Percentiles rank a stretch among this genome's conserved stretches.
Conservation (phyloP, 2,888 invertebrate genomes). For the Erebia aethiops region DNA sequence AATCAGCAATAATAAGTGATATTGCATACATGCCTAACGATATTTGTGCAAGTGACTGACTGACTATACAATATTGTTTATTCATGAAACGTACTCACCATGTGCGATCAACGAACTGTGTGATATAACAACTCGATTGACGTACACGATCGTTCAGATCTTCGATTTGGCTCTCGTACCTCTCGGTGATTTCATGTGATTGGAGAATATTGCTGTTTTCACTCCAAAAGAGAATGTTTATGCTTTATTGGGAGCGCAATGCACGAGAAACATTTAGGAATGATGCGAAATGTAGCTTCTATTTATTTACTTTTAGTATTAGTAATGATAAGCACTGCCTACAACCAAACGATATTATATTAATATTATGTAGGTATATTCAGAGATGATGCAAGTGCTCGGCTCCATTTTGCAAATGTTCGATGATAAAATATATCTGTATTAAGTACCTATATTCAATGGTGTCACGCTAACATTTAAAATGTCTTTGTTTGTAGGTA, state of each 20-base stretch:
- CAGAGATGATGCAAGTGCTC: constrained; percentile 61
- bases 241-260: constrained; percentile 21
- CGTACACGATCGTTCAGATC: constrained; percentile 33
- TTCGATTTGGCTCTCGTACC: constrained; percentile 7
- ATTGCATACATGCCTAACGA: constrained; percentile 44
- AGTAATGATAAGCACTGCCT: constrained; percentile 26
- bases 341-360: too few relatives aligned
- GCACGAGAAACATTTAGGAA: constrained; percentile 3
- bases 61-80: constrained; percentile 46
- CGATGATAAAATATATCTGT: constrained; percentile 39
- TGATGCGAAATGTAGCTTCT: constrained; percentile 1
- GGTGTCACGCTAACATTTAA: not conserved
- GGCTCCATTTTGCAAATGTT: constrained; percentile 43
- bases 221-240: not conserved
- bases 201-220: constrained; percentile 25
- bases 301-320: constrained; percentile 25
- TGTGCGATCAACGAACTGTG: constrained; percentile 47
- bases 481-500: not conserved
- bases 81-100: constrained; percentile 47
- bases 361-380: too few relatives aligned
- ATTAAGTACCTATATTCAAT: not conserved
- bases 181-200: not conserved
- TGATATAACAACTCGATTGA: constrained; percentile 42
- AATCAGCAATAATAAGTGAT: constrained; percentile 46
- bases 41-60: constrained; percentile 47